Percentiles rank a stretch among this genome's conserved stretches.
Conservation (phyloP, 1,140 invertebrate species). For the Acyrthosiphon pisum region DNA sequence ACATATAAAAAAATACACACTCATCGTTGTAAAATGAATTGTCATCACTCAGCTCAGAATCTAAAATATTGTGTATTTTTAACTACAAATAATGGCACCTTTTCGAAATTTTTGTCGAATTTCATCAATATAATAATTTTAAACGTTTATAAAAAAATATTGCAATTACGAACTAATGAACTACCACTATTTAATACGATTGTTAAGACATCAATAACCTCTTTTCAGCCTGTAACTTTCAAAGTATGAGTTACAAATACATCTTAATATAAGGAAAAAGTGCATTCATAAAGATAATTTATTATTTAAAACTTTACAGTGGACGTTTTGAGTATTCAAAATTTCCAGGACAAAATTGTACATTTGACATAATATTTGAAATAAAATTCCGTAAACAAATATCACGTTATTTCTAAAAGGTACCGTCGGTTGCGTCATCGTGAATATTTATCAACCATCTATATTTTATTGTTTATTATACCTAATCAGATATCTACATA, state of each 20-base stretch:
- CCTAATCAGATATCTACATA: neutral
- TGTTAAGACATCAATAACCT: neutral
- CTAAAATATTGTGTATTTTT: too few relatives aligned
- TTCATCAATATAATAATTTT: too few relatives aligned
- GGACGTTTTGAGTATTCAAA: neutral
- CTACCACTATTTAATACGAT: neutral
- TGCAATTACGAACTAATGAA: too few relatives aligned
- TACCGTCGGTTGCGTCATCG: neutral
- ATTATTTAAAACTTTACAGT: neutral
- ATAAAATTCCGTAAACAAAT: neutral
- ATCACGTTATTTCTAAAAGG: neutral
- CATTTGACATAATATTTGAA: neutral
- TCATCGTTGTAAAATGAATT: too few relatives aligned
- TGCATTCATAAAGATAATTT: neutral
- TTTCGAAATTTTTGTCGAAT: too few relatives aligned
- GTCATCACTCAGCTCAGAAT: too few relatives aligned
- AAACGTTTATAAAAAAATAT: too few relatives aligned
- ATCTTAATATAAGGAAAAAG: neutral
- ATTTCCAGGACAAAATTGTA: neutral
- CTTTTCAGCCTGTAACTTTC: neutral
- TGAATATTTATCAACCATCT: neutral
- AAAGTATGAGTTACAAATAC: neutral
- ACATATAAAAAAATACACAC: too few relatives aligned
- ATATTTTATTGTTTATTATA: neutral
- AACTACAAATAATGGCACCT: too few relatives aligned